Evolutionary conservation across 2,113 vertebrate species (phyloP).

Genomic region (Lasiurus borealis): DNA sequence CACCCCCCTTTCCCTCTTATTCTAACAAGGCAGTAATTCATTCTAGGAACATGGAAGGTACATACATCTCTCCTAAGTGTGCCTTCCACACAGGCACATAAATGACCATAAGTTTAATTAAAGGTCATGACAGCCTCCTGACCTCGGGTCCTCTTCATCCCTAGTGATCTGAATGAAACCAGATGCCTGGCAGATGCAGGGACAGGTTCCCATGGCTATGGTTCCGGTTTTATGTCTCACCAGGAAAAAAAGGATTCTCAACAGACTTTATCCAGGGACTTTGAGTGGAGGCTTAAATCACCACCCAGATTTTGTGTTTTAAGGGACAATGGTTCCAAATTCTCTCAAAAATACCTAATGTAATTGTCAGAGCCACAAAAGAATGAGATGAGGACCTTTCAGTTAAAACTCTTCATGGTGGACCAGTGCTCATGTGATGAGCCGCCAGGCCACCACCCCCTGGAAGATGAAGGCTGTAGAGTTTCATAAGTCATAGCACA

Average conservation of each 20-base stretch:
- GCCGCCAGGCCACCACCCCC: accelerated
- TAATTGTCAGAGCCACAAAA: background rate
- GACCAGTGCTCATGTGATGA: background rate
- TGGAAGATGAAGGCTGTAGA: background rate
- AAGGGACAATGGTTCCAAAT: background rate
- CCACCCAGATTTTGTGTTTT: background rate
- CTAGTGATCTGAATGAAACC: slow-evolving; percentile 46
- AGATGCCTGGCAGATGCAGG: background rate
- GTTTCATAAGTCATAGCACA: background rate
- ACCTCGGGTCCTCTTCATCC: slow-evolving; percentile 67
- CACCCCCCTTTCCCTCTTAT: slow-evolving; percentile 58
- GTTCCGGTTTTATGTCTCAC: background rate
- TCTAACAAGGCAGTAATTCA: slow-evolving; percentile 83
- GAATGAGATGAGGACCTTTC: background rate
- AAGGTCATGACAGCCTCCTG: slow-evolving; percentile 74
- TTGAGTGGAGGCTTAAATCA: background rate
- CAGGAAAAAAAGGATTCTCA: background rate
- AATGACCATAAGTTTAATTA: slow-evolving; percentile 81
- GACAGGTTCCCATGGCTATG: background rate
- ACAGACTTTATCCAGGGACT: background rate
- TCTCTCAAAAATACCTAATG: background rate
- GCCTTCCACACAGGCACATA: slow-evolving; percentile 57
- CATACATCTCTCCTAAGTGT: slow-evolving; percentile 80
- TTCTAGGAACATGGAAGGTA: slow-evolving; percentile 32
- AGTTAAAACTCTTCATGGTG: background rate